A percentile compares a stretch with the other conserved stretches of the same genome.
Conservation (phyloP, 2,888 invertebrate species). For the Ormyrus rosae region DNA sequence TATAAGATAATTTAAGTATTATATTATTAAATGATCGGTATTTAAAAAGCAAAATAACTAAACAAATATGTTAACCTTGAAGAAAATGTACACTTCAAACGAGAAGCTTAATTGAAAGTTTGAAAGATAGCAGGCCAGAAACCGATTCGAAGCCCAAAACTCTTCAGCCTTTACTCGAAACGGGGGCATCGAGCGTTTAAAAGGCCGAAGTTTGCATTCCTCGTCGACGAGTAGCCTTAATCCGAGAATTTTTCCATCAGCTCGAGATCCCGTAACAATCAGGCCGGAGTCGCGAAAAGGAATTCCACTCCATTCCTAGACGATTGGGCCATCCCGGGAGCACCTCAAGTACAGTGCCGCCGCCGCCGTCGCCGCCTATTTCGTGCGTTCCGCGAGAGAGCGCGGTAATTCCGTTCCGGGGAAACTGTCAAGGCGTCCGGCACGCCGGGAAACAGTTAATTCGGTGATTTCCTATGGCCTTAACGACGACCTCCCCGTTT, state of each 20-base stretch:
- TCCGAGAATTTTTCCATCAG: constrained; percentile 21
- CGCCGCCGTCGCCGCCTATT: not conserved
- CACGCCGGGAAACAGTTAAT: constrained; percentile 64
- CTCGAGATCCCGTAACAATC: not conserved
- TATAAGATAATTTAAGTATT: no score
- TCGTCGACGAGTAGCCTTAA: not conserved
- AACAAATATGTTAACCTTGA: no score
- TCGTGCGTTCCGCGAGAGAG: constrained; percentile 15
- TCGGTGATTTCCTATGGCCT: constrained; percentile 65
- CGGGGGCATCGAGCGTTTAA: no score
- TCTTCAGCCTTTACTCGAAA: no score
- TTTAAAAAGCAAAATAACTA: no score
- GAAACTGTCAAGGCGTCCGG: constrained; percentile 59
- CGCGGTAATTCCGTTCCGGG: constrained; percentile 53
- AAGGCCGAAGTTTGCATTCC: no score
- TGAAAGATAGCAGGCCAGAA: no score
- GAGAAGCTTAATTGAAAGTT: no score
- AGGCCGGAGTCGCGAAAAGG: not conserved
- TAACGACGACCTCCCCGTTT: constrained; percentile 60
- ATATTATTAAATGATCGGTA: no score
- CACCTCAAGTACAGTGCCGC: not conserved
- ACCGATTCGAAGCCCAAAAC: no score
- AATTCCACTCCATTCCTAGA: not conserved
- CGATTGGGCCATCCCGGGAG: not conserved
- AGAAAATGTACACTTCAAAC: no score